Conservation (phyloP, 2,113 vertebrate species). For the Hydropotes inermis region DNA sequence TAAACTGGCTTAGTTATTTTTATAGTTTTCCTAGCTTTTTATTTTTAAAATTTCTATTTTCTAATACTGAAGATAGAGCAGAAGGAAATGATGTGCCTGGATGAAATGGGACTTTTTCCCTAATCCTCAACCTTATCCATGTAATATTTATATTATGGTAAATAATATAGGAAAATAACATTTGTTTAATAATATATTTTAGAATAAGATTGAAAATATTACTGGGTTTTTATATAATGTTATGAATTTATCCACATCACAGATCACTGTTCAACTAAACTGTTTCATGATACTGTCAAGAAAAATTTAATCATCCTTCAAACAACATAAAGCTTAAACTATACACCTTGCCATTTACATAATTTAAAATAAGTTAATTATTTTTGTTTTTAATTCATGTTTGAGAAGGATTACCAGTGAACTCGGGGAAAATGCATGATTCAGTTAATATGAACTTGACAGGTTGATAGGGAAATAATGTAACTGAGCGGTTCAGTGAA, state of each 20-base stretch:
- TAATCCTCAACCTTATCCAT: background rate
- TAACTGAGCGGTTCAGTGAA: background rate
- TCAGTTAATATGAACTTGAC: slow-evolving; percentile 29
- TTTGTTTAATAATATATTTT: background rate
- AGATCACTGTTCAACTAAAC: background rate
- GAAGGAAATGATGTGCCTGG: background rate
- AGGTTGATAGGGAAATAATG: slow-evolving; percentile 37
- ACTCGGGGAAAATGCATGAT: background rate
- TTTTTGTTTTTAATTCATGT: slow-evolving; percentile 29
- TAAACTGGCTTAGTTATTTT: background rate
- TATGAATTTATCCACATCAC: background rate
- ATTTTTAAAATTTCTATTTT: background rate
- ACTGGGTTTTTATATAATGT: background rate
- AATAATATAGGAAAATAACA: accelerated
- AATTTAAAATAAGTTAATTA: slow-evolving; percentile 27
- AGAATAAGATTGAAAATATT: background rate
- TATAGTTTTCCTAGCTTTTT: background rate
- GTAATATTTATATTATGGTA: background rate
- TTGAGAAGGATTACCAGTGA: slow-evolving; percentile 45
- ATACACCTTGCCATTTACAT: background rate
- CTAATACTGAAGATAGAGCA: background rate
- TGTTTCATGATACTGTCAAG: background rate
- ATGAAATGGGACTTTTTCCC: background rate
- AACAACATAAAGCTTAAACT: background rate
- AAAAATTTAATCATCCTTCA: background rate